Conservation (phyloP, 1,140 invertebrate species). For the Tribolium castaneum region DNA sequence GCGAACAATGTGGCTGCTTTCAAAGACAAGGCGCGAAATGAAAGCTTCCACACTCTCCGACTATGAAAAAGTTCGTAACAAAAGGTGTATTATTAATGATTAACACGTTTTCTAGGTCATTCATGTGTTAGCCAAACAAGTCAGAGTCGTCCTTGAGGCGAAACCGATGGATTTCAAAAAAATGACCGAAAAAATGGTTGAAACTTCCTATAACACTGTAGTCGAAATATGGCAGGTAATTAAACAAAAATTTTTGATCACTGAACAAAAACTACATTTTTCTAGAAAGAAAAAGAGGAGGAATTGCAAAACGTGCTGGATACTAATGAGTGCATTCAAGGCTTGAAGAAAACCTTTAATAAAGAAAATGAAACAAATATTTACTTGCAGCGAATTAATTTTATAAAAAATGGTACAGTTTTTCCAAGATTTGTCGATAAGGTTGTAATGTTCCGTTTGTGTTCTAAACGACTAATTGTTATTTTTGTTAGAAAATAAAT, state of each 20-base stretch:
- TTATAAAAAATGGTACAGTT: conserved; percentile 46
- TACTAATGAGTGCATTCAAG: conserved; percentile 54
- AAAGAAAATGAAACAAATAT: conserved; percentile 50
- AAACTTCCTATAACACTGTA: conserved; percentile 51
- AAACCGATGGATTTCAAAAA: conserved; percentile 55
- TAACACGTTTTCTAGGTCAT: conserved; percentile 50
- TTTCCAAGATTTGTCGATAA: conserved; percentile 54
- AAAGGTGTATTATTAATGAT: not conserved
- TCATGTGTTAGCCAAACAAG: conserved; percentile 56
- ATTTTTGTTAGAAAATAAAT: conserved; percentile 48
- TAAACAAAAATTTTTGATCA: not conserved
- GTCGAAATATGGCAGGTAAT: conserved; percentile 51
- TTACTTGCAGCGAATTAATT: conserved; percentile 53
- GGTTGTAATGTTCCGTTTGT: not conserved
- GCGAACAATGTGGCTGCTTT: conserved; percentile 59
- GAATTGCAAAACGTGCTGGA: conserved; percentile 52
- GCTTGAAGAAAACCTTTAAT: conserved; percentile 49
- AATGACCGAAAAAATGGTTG: conserved; percentile 52
- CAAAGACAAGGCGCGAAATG: conserved; percentile 60
- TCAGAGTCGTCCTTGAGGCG: conserved; percentile 51
- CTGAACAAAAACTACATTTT: not conserved
- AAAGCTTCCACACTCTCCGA: conserved; percentile 56
- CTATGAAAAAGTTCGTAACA: conserved; percentile 55
- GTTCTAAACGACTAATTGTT: not conserved
- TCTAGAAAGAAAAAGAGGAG: conserved; percentile 53